Evolutionary conservation across 2,113 vertebrate species (phyloP).

Genomic region (Sebastes fasciatus): DNA sequence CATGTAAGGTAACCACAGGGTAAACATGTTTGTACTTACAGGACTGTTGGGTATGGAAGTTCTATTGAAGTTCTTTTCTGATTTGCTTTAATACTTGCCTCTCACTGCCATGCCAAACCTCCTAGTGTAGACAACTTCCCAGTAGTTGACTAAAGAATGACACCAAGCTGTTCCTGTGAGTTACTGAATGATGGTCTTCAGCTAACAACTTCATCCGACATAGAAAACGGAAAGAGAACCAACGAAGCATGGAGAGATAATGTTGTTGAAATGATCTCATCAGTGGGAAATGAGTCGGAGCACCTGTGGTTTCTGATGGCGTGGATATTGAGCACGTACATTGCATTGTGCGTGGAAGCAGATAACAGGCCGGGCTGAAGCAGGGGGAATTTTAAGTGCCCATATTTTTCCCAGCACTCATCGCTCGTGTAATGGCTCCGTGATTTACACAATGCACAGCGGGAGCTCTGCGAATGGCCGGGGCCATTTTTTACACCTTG

Average conservation of each 20-base stretch:
- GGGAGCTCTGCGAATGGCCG: constrained; percentile 13
- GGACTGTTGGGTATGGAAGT: not conserved
- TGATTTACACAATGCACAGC: constrained; percentile 54
- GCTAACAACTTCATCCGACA: constrained; percentile 6
- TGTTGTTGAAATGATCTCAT: constrained; percentile 29
- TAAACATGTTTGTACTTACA: not conserved
- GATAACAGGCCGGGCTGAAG: constrained; percentile 34
- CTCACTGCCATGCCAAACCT: not conserved
- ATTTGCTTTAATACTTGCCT: not conserved
- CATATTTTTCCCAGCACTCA: constrained; percentile 42
- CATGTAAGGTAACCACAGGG: too few species aligned
- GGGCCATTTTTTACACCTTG: constrained; percentile 42
- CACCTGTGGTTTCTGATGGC: constrained; percentile 29
- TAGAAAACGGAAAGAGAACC: constrained; percentile 1
- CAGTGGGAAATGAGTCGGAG: constrained; percentile 6
- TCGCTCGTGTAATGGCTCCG: constrained; percentile 57
- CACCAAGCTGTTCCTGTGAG: not conserved
- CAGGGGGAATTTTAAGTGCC: constrained; percentile 15
- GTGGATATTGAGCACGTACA: constrained; percentile 37
- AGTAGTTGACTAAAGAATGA: not conserved
- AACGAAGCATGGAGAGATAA: not conserved
- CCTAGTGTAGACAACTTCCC: not conserved
- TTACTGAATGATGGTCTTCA: constrained; percentile 11
- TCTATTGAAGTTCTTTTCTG: not conserved
- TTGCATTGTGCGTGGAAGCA: constrained; percentile 48